Evolutionary conservation across 1,140 invertebrate genomes (phyloP).

Genomic region (Hylyphantes graminicola): DNA sequence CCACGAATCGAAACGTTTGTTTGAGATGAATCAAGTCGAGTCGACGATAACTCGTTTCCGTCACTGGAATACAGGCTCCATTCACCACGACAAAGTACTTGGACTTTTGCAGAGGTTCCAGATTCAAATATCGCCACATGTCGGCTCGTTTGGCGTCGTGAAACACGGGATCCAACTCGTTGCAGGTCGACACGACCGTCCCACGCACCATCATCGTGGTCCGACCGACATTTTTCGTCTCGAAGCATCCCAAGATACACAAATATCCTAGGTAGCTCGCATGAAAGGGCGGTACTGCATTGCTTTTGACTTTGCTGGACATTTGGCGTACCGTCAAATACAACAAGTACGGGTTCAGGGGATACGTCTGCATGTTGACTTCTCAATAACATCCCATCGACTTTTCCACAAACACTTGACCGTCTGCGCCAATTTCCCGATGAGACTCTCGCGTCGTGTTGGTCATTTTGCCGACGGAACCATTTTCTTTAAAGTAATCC

Average conservation of each 20-base stretch:
- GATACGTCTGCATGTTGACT: constrained; percentile 1
- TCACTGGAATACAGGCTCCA: constrained; percentile 16
- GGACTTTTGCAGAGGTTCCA: neutral
- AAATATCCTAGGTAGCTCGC: constrained; percentile 15
- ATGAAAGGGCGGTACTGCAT: neutral
- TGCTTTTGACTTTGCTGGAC: constrained; percentile 12
- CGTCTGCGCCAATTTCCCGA: constrained; percentile 11
- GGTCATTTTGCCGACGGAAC: neutral
- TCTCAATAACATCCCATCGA: constrained; percentile 18
- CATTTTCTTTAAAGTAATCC: constrained; percentile 13
- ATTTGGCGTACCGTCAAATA: neutral
- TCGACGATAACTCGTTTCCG: neutral
- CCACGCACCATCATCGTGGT: constrained; percentile 11
- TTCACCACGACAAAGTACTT: constrained; percentile 4
- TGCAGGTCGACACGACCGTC: neutral
- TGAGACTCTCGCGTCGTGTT: neutral
- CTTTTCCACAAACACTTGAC: constrained; percentile 15
- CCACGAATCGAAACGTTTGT: neutral
- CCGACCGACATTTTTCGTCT: constrained; percentile 14
- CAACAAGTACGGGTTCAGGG: neutral
- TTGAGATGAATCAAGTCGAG: neutral
- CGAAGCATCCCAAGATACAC: constrained; percentile 24
- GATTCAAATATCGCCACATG: neutral
- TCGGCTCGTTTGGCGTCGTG: neutral
- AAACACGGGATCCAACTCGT: neutral